Percentiles rank a stretch among this genome's conserved stretches.
phyloP scores from a whole-genome alignment of 1,140 invertebrate species.

The Atta texana region DNA sequence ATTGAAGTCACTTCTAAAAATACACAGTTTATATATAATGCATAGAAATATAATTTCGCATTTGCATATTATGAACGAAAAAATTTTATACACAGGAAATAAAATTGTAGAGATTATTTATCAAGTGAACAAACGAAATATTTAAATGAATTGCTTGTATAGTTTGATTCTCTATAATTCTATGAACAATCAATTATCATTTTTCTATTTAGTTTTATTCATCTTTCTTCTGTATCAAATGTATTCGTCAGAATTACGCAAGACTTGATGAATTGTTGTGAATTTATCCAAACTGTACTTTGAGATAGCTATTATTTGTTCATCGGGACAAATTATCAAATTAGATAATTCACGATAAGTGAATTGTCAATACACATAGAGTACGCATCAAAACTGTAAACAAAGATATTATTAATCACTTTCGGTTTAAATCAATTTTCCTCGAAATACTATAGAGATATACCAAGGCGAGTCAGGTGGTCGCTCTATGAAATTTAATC shows the following conservation, averaged over 20 bases:
- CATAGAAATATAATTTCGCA: not conserved
- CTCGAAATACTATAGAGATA: not conserved
- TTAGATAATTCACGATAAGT: not conserved
- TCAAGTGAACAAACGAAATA: not conserved
- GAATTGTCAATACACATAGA: not conserved
- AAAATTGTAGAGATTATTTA: not conserved
- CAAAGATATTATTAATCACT: not conserved
- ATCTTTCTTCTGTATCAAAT: not conserved
- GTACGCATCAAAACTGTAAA: not conserved
- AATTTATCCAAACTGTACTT: not conserved
- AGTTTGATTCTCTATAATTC: not conserved
- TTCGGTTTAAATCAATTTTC: not conserved
- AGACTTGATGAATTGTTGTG: not conserved
- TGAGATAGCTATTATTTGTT: not conserved
- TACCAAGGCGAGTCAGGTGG: not conserved
- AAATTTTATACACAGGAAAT: not conserved
- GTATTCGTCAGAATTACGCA: not conserved
- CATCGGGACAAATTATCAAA: not conserved
- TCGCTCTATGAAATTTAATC: conserved; percentile 24
- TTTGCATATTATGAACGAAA: not conserved
- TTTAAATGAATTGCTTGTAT: not conserved
- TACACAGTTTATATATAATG: not conserved
- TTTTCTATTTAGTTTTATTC: not conserved
- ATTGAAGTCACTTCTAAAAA: not conserved
- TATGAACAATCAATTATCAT: not conserved